Conservation (phyloP, 2,888 invertebrate species). For the Poecilobothrus nobilitatus region DNA sequence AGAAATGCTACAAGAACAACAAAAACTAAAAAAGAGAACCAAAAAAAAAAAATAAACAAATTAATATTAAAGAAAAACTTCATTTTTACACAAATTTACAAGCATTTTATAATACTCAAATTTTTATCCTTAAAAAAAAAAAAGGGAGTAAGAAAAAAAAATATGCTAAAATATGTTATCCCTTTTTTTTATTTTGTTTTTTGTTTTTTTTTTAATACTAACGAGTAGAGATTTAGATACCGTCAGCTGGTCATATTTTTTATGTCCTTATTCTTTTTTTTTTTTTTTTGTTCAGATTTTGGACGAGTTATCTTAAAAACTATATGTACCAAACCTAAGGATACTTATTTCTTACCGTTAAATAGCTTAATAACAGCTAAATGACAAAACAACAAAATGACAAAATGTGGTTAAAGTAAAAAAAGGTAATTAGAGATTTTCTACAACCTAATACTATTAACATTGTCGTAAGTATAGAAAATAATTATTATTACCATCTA, state of each 20-base stretch:
- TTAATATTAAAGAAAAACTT: not conserved
- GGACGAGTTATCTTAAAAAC: too few species aligned
- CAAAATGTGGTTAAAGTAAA: too few species aligned
- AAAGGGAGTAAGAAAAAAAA: not conserved
- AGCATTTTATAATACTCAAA: not conserved
- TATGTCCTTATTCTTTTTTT: not conserved
- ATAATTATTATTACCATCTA: too few species aligned
- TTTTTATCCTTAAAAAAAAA: not conserved
- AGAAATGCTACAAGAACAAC: not conserved
- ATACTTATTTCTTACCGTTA: too few species aligned
- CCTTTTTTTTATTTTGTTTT: not conserved
- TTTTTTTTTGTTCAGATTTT: not conserved
- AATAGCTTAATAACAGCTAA: too few species aligned
- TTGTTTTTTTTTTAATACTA: not conserved
- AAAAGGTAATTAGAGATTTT: too few species aligned
- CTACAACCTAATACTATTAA: too few species aligned
- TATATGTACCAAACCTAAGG: too few species aligned
- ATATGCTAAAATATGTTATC: not conserved
- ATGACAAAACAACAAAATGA: too few species aligned
- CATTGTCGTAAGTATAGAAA: too few species aligned
- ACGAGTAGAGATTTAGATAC: conserved; percentile 3
- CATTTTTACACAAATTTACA: not conserved
- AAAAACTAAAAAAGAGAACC: not conserved
- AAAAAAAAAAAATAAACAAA: not conserved
- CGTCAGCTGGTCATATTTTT: conserved; percentile 4